Percentiles rank a stretch among this genome's conserved stretches.
These are phyloP conservation scores for Mormyrops attenuatus DNA, from an alignment of 2,797 vertebrate species.

Conservation along the genomic window DNA sequence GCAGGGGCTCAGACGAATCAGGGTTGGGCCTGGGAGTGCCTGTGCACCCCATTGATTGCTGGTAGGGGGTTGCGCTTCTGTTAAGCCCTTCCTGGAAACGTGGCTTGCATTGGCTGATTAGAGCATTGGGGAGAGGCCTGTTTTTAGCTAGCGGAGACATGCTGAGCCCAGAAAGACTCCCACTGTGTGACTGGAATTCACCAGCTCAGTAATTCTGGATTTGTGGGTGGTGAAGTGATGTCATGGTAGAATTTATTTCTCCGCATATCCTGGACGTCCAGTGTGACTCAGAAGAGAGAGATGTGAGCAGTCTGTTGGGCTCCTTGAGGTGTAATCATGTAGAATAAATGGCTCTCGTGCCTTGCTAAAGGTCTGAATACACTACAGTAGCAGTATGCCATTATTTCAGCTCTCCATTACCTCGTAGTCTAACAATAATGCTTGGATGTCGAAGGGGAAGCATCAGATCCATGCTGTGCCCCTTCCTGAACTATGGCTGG, in stretches of 20 bases:
- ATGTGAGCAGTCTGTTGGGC: not conserved
- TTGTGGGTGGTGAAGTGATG: not conserved
- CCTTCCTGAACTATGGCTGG: not conserved
- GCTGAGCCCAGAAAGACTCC: not conserved
- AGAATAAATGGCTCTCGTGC: not conserved
- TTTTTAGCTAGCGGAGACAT: not conserved
- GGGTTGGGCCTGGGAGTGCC: conserved; percentile 31
- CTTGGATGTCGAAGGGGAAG: not conserved
- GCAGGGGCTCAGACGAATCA: not conserved
- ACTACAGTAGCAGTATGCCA: not conserved
- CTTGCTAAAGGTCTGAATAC: not conserved
- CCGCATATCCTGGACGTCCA: not conserved
- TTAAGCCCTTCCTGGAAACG: conserved; percentile 53
- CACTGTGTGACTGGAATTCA: not conserved
- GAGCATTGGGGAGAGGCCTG: conserved; percentile 23
- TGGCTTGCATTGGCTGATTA: conserved; percentile 52
- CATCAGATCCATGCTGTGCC: not conserved
- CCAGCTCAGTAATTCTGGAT: not conserved
- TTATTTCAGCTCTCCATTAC: not conserved
- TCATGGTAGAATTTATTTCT: not conserved
- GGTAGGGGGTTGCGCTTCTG: conserved; percentile 49
- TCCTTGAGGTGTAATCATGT: not conserved
- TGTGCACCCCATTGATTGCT: conserved; percentile 49
- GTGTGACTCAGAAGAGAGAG: not conserved
- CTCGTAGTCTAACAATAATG: not conserved